phyloP scores from a whole-genome alignment of 2,113 vertebrate genomes.

The Halichoerus grypus region DNA sequence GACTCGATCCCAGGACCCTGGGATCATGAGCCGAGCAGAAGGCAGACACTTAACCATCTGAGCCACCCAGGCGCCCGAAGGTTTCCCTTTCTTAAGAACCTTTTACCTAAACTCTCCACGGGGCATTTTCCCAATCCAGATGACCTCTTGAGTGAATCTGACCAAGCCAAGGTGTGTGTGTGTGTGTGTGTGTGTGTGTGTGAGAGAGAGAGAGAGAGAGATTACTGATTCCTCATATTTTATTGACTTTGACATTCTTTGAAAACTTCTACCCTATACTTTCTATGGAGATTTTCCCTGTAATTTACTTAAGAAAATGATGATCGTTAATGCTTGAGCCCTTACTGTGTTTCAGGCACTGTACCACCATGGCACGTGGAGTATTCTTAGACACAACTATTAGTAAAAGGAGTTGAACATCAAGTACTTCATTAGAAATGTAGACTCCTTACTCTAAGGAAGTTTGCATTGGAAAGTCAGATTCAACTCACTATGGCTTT shows the following conservation, averaged over 20 bases:
- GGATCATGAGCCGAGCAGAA: too few relatives aligned
- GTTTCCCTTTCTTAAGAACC: background rate
- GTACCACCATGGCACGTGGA: background rate
- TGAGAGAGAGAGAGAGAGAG: background rate
- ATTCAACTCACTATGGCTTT: background rate
- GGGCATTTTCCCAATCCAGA: background rate
- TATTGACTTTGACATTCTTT: background rate
- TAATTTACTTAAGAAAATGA: background rate
- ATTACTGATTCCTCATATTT: background rate
- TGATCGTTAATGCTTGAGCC: background rate
- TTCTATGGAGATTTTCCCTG: background rate
- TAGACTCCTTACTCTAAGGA: background rate
- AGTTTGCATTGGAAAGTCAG: background rate
- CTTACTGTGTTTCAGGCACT: background rate
- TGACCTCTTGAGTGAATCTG: background rate
- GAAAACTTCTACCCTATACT: background rate
- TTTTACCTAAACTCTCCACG: background rate
- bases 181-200: background rate
- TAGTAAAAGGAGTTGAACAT: background rate
- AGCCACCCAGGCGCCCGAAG: background rate
- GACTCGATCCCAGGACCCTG: too few relatives aligned
- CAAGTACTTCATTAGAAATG: constrained; percentile 33
- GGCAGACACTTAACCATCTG: too few relatives aligned
- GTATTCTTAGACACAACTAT: background rate
- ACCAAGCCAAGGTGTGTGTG: background rate